Evolutionary conservation across 2,888 invertebrate genomes (phyloP), one percentile per base, ranked within the genome.

Genomic region (Spatulosminthurus flaviceps): DNA sequence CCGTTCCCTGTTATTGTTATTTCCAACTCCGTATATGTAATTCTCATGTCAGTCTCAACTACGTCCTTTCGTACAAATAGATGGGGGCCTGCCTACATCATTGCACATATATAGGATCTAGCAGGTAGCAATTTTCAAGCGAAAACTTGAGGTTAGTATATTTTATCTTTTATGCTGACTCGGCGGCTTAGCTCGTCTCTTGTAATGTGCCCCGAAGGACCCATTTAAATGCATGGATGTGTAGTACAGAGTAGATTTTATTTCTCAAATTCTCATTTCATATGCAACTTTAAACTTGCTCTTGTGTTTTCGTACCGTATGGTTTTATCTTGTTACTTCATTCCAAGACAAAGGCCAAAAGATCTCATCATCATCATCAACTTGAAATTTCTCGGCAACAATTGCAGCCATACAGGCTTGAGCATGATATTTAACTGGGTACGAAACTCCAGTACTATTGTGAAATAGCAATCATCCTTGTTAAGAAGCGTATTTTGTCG

Each of bases 201-300:
- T 76, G 42, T 71, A 80, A 80, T 76, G 78, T 75, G 80, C 61
- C 80, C 80, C 76, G 26, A 41, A 75, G 80, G 80, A 80, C 64
- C 74, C 75, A 80, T 80, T 66, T 66, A 72, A 78, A 80, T 80
- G 80, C 76, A 80, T 80, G 69, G 61, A 43, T 66, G 60, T 51
- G 34, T 29, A 75, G 75, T 64, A 29, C 60, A 28, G 42, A 79
- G 77, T 72, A 77, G 41, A 79, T 79, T 79, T 79, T 79, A 79
- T 79, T 79, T 61, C 79, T 42, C 70, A 71, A 77, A 67, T 79
- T 64, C 77, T 74, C 72, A 76, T 72, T 64, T 72, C 72, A 29
- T 77, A 70, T 79, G 69, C 77, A 76, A 76, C 42, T 76, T 76
- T 41, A 26, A 75, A 67, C 66, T 76, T 42, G 67, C 41, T 66